These are phyloP conservation scores for Tribolium freemani DNA, from an alignment of 2,888 invertebrate species.

Conservation along the genomic window DNA sequence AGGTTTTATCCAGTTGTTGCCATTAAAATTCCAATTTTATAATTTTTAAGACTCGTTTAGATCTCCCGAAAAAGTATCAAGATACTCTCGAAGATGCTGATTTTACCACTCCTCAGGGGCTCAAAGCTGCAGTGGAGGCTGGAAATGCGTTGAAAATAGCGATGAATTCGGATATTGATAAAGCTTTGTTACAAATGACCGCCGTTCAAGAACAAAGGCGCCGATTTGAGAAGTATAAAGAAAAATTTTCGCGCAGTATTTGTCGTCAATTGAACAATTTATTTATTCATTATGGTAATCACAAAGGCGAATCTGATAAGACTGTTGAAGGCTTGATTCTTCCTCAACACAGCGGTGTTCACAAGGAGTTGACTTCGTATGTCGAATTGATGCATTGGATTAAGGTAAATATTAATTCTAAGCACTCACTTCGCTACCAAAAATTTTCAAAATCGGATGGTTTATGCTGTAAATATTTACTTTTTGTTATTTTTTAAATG, in stretches of 20 bases:
- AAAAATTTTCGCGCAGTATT: constrained; percentile 85
- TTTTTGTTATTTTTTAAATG: too few relatives aligned
- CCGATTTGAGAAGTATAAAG: constrained; percentile 82
- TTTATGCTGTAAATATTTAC: too few relatives aligned
- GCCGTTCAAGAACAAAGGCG: constrained; percentile 87
- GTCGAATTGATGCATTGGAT: constrained; percentile 94
- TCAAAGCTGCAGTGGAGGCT: constrained; percentile 77
- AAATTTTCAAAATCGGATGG: too few relatives aligned
- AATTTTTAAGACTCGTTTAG: constrained; percentile 73
- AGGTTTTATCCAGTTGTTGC: constrained; percentile 59
- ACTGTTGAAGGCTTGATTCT: constrained; percentile 74
- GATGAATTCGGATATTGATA: constrained; percentile 78
- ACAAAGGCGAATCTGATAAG: constrained; percentile 76
- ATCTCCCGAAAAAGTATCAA: constrained; percentile 78
- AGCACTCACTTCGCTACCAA: too few relatives aligned
- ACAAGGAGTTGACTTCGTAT: constrained; percentile 88
- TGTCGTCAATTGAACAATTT: constrained; percentile 94
- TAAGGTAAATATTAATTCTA: too few relatives aligned
- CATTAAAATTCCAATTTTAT: too few relatives aligned
- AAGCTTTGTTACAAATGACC: constrained; percentile 75
- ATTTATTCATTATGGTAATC: constrained; percentile 90
- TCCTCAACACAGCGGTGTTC: constrained; percentile 84
- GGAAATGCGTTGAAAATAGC: constrained; percentile 82
- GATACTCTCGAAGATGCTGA: constrained; percentile 81
- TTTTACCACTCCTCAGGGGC: constrained; percentile 75